These are phyloP conservation scores for Macquaria ambigua DNA, from an alignment of 2,113 vertebrate genomes.

Conservation along the genomic window DNA sequence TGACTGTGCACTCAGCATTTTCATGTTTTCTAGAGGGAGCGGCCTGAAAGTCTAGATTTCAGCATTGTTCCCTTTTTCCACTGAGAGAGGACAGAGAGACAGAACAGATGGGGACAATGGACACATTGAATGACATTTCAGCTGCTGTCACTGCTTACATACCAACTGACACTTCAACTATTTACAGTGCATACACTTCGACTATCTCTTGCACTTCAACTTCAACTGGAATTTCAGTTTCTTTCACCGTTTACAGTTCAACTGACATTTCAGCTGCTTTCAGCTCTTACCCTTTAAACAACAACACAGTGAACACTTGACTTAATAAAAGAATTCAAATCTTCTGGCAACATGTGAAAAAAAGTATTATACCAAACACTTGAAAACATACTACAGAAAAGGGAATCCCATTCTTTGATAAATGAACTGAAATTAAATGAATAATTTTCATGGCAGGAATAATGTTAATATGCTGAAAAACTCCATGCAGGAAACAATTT, in stretches of 20 bases:
- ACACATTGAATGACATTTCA: background rate
- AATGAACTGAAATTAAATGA: background rate
- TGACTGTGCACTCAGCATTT: background rate
- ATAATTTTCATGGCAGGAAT: too few relatives aligned
- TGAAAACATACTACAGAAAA: background rate
- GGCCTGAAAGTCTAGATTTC: background rate
- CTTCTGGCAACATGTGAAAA: too few relatives aligned
- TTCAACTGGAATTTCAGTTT: background rate
- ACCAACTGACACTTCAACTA: background rate
- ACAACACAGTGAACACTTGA: too few relatives aligned
- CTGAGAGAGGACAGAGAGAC: background rate
- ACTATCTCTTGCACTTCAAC: background rate
- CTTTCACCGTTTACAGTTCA: background rate
- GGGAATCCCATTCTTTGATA: too few relatives aligned
- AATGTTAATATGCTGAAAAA: background rate
- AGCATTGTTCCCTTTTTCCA: background rate
- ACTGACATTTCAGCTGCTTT: background rate
- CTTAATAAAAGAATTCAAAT: too few relatives aligned
- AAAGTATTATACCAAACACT: background rate
- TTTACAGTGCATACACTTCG: background rate
- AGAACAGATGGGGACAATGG: background rate
- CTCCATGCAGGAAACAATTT: background rate
- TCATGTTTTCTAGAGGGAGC: conserved; percentile 21
- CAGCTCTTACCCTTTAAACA: too few relatives aligned
- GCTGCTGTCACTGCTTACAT: background rate